Conservation (phyloP, 2,113 vertebrate genomes). For the Forbesichthys agassizii region DNA sequence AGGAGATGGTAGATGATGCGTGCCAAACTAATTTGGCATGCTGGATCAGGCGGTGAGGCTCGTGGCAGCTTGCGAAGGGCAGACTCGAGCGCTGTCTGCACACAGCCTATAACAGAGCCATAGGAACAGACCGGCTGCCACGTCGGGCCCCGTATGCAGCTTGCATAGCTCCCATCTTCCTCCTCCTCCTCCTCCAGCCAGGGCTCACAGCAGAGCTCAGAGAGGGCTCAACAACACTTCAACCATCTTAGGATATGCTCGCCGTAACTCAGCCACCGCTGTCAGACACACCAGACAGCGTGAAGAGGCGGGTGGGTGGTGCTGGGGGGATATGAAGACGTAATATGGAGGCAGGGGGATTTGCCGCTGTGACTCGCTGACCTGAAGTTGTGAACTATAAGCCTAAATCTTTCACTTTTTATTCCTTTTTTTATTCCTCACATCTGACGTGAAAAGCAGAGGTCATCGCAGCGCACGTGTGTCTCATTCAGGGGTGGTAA, state of each 20-base stretch:
- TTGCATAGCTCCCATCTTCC: slow-evolving; percentile 45
- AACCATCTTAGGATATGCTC: slow-evolving; percentile 36
- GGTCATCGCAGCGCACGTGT: slow-evolving; percentile 39
- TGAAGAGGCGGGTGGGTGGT: slow-evolving; percentile 21
- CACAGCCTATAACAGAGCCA: slow-evolving; percentile 42
- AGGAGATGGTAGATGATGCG: slow-evolving; percentile 11
- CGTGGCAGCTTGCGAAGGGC: slow-evolving; percentile 21
- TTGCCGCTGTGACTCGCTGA: slow-evolving; percentile 38
- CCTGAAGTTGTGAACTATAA: slow-evolving; percentile 29
- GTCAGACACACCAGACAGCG: slow-evolving; percentile 28
- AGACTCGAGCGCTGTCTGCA: slow-evolving; percentile 48
- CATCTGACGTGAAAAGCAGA: slow-evolving; percentile 32
- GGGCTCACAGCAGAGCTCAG: slow-evolving; percentile 47
- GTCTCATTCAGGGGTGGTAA: slow-evolving; percentile 55
- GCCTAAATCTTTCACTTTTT: slow-evolving; percentile 3
- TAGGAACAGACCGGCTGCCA: slow-evolving; percentile 51
- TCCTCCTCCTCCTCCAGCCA: slow-evolving; percentile 15
- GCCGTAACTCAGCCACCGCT: slow-evolving; percentile 40
- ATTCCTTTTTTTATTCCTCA: slow-evolving; percentile 38
- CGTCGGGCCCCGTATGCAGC: slow-evolving; percentile 49
- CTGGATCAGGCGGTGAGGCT: slow-evolving; percentile 43
- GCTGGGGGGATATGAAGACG: slow-evolving; percentile 15
- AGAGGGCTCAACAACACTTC: slow-evolving; percentile 42
- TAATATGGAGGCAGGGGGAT: slow-evolving; percentile 20
- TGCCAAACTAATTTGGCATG: slow-evolving; percentile 46